phyloP scores from a whole-genome alignment of 2,797 vertebrate species.

The Sebastes trivittatus region DNA sequence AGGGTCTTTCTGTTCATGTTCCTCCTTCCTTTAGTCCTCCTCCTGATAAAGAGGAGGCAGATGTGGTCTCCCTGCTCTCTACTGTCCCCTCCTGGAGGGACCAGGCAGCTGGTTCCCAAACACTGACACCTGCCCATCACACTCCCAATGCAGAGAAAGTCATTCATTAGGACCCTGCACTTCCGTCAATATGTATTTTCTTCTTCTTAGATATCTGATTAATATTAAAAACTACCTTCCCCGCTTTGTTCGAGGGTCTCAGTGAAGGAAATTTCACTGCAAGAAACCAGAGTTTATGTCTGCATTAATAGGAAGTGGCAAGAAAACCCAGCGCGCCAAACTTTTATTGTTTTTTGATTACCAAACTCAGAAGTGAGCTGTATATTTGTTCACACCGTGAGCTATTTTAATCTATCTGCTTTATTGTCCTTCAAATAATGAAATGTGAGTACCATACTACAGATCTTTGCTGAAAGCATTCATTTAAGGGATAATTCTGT shows the following conservation, averaged over 20 bases:
- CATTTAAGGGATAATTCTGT: slow-evolving; percentile 43
- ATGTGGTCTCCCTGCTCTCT: slow-evolving; percentile 64
- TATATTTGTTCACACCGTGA: slow-evolving; percentile 36
- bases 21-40: background rate
- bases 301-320: slow-evolving; percentile 35
- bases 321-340: slow-evolving; percentile 29
- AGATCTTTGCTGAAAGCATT: slow-evolving; percentile 58
- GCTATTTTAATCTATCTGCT: slow-evolving; percentile 46
- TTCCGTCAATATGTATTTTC: background rate
- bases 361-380: slow-evolving; percentile 26
- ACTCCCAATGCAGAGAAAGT: background rate
- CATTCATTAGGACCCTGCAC: background rate
- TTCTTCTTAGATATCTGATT: slow-evolving; percentile 3
- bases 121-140: slow-evolving; percentile 63
- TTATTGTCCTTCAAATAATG: slow-evolving; percentile 60
- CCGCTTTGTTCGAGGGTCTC: slow-evolving; percentile 22
- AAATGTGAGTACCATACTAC: slow-evolving; percentile 41
- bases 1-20: background rate
- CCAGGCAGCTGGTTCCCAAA: slow-evolving; percentile 41
- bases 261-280: slow-evolving; percentile 2
- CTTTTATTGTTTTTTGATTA: slow-evolving; percentile 59
- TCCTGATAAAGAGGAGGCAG: slow-evolving; percentile 20
- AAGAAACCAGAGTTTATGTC: slow-evolving; percentile 21
- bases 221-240: slow-evolving; percentile 3
- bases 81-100: slow-evolving; percentile 77